Conservation (phyloP, 2,888 invertebrate genomes). For the Buathra laborator region DNA sequence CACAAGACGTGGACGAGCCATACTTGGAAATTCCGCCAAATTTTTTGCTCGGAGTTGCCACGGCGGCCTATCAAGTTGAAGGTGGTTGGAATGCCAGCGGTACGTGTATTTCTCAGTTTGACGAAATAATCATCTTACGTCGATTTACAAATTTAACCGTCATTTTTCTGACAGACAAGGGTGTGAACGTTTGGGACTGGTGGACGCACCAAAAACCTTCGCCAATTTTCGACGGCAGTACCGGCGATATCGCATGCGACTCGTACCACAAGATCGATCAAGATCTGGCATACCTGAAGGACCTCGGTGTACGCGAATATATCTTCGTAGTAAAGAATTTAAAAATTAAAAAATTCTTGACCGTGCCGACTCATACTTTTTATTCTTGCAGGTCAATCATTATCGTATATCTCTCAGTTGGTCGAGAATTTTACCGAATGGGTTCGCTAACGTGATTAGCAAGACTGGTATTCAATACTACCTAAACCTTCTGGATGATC, state of each 20-base stretch:
- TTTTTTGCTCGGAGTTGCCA: conserved; percentile 77
- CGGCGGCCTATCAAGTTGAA: conserved; percentile 88
- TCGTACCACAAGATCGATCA: conserved; percentile 76
- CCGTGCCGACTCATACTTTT: background rate
- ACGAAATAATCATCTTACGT: background rate
- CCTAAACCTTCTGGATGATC: conserved; percentile 87
- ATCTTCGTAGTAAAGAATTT: conserved; percentile 12
- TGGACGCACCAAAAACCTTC: conserved; percentile 15
- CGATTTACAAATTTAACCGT: background rate
- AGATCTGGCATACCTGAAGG: conserved; percentile 72
- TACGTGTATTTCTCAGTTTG: conserved; percentile 79
- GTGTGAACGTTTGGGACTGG: conserved; percentile 86
- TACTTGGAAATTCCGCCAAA: conserved; percentile 69
- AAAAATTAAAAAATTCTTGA: background rate
- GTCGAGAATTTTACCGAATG: conserved; percentile 89
- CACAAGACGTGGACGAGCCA: background rate
- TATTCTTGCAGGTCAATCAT: conserved; percentile 67
- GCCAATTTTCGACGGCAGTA: conserved; percentile 65
- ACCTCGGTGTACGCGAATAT: conserved; percentile 25
- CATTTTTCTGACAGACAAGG: conserved; percentile 85
- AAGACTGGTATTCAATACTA: conserved; percentile 89
- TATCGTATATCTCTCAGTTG: conserved; percentile 89
- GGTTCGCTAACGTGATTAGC: conserved; percentile 86
- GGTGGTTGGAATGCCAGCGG: conserved; percentile 88
- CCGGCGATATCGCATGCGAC: conserved; percentile 76